A percentile compares a stretch with the other conserved stretches of the same genome.
phyloP scores from a whole-genome alignment of 2,888 invertebrate genomes.

The Podotricha telesiphe region DNA sequence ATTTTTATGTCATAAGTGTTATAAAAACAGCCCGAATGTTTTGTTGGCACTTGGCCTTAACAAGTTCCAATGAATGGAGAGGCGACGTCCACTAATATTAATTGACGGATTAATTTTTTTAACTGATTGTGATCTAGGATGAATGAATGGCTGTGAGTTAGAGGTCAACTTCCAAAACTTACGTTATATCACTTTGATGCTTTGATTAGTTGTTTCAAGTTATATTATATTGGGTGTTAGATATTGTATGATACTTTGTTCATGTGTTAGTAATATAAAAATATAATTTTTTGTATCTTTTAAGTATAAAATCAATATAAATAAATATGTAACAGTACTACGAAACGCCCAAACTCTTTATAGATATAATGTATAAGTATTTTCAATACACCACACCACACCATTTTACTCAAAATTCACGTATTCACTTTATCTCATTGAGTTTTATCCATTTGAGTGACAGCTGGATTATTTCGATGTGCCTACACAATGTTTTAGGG shows the following conservation, averaged over 20 bases:
- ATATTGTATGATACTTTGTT: background rate
- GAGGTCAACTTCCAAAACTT: slow-evolving; percentile 34
- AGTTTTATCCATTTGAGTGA: too few relatives aligned
- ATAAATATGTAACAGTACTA: too few relatives aligned
- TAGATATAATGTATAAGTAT: too few relatives aligned
- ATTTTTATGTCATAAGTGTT: slow-evolving; percentile 21
- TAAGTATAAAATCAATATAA: too few relatives aligned
- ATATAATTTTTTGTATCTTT: too few relatives aligned
- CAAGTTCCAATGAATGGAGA: slow-evolving; percentile 38
- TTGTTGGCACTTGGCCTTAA: slow-evolving; percentile 39
- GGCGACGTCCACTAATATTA: slow-evolving; percentile 58
- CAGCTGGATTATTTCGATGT: too few relatives aligned
- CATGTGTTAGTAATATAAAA: too few relatives aligned
- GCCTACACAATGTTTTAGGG: too few relatives aligned
- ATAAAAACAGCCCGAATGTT: slow-evolving; percentile 13
- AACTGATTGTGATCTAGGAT: slow-evolving; percentile 55
- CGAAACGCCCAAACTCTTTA: too few relatives aligned
- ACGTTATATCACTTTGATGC: slow-evolving; percentile 21
- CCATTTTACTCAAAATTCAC: too few relatives aligned
- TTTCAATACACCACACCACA: too few relatives aligned
- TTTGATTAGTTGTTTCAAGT: slow-evolving; percentile 13
- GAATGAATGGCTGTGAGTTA: slow-evolving; percentile 36
- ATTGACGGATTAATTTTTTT: slow-evolving; percentile 64
- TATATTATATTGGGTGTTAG: background rate
- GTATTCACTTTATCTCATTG: too few relatives aligned